Conservation (phyloP, 2,797 vertebrate genomes). For the Holocentrus rufus region DNA sequence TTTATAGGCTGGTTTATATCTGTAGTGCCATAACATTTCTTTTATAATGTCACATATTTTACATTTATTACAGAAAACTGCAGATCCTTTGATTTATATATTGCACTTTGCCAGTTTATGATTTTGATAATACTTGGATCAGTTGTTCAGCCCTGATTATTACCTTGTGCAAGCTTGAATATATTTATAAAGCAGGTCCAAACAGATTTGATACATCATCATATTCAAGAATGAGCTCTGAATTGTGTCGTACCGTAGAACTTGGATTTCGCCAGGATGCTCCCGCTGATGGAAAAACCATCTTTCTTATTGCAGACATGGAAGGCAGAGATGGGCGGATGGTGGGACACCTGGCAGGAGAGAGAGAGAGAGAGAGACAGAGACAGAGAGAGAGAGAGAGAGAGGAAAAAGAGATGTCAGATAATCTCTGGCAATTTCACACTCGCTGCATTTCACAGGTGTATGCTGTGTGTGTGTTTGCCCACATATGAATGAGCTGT, state of each 20-base stretch:
- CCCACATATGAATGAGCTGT: background rate
- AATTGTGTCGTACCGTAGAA: slow-evolving; percentile 88
- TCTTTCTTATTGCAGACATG: slow-evolving; percentile 96
- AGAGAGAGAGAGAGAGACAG: slow-evolving; percentile 11
- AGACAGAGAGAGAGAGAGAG: slow-evolving; percentile 4
- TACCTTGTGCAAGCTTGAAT: no score
- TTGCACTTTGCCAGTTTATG: no score
- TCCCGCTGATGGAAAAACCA: slow-evolving; percentile 93
- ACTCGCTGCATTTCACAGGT: slow-evolving; percentile 17
- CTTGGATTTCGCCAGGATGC: slow-evolving; percentile 94
- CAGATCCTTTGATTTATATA: no score
- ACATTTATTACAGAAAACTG: no score
- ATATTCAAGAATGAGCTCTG: background rate
- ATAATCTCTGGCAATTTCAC: slow-evolving; percentile 19
- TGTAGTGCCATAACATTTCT: no score
- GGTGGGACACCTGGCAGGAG: slow-evolving; percentile 90
- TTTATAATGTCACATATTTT: no score
- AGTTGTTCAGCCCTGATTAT: no score
- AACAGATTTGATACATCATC: background rate
- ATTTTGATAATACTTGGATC: no score
- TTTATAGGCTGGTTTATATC: no score
- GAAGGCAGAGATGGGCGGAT: slow-evolving; percentile 96
- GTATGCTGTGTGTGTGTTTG: background rate
- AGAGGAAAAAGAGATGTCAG: slow-evolving; percentile 8
- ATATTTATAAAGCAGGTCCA: no score